Percentiles rank a stretch among this genome's conserved stretches.
phyloP scores from a whole-genome alignment of 2,113 vertebrate species.

The Trematomus loennbergii region DNA sequence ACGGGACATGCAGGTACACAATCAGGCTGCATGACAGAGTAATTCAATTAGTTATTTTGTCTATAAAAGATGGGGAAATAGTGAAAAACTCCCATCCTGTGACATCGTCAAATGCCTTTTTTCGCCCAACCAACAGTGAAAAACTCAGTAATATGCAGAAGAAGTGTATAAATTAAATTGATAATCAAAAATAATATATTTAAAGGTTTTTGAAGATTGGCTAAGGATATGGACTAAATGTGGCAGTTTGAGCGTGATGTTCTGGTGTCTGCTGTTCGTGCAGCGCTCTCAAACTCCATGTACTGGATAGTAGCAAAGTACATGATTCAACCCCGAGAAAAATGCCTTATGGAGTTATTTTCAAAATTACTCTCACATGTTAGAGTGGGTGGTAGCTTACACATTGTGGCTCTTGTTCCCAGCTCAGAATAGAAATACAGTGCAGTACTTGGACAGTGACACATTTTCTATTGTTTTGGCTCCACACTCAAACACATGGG shows the following conservation, averaged over 20 bases:
- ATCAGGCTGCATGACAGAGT: neutral
- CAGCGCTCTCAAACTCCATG: neutral
- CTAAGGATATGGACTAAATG: neutral
- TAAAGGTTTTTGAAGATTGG: neutral
- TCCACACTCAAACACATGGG: constrained; percentile 29
- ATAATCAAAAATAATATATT: neutral
- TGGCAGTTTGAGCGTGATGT: neutral
- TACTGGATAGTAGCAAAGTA: constrained; percentile 20
- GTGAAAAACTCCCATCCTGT: too few relatives aligned
- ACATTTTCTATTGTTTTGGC: constrained; percentile 67
- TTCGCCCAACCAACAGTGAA: too few relatives aligned
- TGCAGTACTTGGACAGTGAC: constrained; percentile 63
- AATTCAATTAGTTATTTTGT: neutral
- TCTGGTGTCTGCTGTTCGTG: neutral
- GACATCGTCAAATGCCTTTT: neutral
- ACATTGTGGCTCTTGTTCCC: constrained; percentile 62
- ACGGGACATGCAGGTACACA: constrained; percentile 91
- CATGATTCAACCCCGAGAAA: constrained; percentile 23
- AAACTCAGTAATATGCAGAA: too few relatives aligned
- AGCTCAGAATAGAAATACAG: constrained; percentile 65
- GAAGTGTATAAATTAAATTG: too few relatives aligned
- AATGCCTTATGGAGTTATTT: constrained; percentile 61
- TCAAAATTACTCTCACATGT: constrained; percentile 60
- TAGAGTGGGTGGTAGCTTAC: constrained; percentile 67
- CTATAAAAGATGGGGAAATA: neutral